Base-by-base conservation (phyloP, 2,888 invertebrate genomes). In the Drosophila nr. medialis region DNA sequence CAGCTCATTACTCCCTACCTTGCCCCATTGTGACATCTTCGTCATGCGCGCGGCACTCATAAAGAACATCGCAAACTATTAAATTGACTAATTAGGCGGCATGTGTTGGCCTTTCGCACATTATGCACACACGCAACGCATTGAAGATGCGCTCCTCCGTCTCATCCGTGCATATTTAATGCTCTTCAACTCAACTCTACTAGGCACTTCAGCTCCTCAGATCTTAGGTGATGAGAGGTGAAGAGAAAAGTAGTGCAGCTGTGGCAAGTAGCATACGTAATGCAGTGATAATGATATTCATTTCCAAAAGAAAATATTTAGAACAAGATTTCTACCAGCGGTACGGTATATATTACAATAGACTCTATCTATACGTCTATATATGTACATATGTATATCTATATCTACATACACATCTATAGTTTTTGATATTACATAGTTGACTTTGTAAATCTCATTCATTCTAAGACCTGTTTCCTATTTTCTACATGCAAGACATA, bases 1-100 rank as follows among this genome's bases (percentile, higher is more conserved):
- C 56, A 21, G 6, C 56, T 21, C 15, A 55, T 55, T 32, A 8
- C 56, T 29, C 34, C n/a, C 32, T 2, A 5, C 38, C 30, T 24
- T 29, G 27, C 42, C 30, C 21, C 27, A 72, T 49, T 62, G 56
- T 61, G 55, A 58, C 50, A 54, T 48, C 59, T 48, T 73, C 49
- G 34, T 72, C 60, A 61, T 64, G 54, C 61, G 58, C 67, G 64
- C 67, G 53, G 30, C 49, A 59, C 55, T 63, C 85, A 85, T 87
- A 86, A 86, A 83, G 81, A 83, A 83, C 75, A 81, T 75, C 53
- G 58, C 80, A 80, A 83, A 83, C 86, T 87, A 85, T 86, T 80
- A 85, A 87, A 77, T 81, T 83, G 81, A 72, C 86, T 86, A 87
- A 86, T 86, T 87, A 87, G 70, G 76, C 77, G 70, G 68, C 74